A percentile compares a stretch with the other conserved stretches of the same genome.
phyloP scores from a whole-genome alignment of 2,888 invertebrate species.

The Sarcophaga subvicina region DNA sequence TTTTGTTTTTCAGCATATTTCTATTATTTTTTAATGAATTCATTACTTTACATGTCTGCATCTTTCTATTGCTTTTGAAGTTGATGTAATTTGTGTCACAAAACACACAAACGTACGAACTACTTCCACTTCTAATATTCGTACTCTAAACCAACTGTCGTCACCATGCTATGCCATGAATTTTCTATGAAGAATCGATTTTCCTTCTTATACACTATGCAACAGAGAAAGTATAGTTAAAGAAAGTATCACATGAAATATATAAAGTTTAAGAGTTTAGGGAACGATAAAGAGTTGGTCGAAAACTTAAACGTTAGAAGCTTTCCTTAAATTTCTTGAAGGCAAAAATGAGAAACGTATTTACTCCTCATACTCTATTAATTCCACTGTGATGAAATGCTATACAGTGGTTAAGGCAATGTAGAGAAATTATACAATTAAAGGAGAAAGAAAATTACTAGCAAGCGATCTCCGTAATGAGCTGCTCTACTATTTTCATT shows the following conservation, averaged over 20 bases:
- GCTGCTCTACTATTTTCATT: too few relatives aligned
- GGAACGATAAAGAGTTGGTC: conserved; percentile 17
- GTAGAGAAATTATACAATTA: too few relatives aligned
- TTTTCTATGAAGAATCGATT: not conserved
- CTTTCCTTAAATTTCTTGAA: conserved; percentile 1
- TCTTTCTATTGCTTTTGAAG: too few relatives aligned
- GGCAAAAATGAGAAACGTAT: conserved; percentile 13
- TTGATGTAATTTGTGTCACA: conserved; percentile 34
- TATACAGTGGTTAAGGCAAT: not conserved
- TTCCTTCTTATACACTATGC: not conserved
- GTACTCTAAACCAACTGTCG: not conserved
- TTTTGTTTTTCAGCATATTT: too few relatives aligned
- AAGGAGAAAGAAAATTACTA: too few relatives aligned
- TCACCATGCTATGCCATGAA: conserved; percentile 2
- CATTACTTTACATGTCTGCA: not conserved
- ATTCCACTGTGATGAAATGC: conserved; percentile 4
- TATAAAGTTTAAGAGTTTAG: too few relatives aligned
- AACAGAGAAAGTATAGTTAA: not conserved
- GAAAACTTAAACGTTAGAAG: not conserved
- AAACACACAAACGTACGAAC: conserved; percentile 17
- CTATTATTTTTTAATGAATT: not conserved
- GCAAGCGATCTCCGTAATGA: too few relatives aligned
- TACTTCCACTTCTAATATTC: conserved; percentile 1
- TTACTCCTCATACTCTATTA: not conserved
- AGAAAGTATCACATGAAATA: too few relatives aligned